These are phyloP conservation scores for Ceratitis capitata DNA, from an alignment of 1,140 invertebrate species.

Conservation along the genomic window DNA sequence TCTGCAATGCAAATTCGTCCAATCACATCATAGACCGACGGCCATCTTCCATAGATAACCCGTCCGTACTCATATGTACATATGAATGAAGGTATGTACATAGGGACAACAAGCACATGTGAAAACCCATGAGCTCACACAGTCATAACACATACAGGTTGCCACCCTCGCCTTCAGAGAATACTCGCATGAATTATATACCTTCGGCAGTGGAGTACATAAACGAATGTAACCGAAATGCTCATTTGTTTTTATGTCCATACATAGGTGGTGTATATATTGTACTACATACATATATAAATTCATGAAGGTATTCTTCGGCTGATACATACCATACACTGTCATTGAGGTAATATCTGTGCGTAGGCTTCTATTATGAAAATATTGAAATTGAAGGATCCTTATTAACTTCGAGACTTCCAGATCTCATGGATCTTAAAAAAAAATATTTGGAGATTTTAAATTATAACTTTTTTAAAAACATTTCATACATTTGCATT, in stretches of 20 bases:
- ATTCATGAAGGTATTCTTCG: no score
- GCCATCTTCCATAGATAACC: constrained; percentile 43
- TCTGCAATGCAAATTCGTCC: constrained; percentile 23
- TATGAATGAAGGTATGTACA: neutral
- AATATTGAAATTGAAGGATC: neutral
- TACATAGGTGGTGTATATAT: no score
- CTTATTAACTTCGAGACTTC: no score
- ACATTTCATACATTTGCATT: no score
- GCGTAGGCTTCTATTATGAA: neutral
- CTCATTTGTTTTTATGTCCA: neutral
- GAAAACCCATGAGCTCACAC: neutral
- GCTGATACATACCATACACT: no score
- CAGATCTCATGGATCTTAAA: no score
- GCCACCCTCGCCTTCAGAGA: neutral
- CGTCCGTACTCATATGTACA: neutral
- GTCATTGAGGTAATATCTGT: neutral
- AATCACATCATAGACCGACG: constrained; percentile 45
- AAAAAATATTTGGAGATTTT: no score
- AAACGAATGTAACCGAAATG: constrained; percentile 27
- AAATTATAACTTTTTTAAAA: no score
- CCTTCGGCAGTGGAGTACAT: constrained; percentile 18
- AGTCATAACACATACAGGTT: neutral
- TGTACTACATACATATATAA: no score
- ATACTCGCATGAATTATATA: neutral
- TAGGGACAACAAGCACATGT: neutral